A percentile compares a stretch with the other conserved stretches of the same genome.
These are phyloP conservation scores for Amphiprion percula DNA, from an alignment of 2,113 vertebrate genomes.

Conservation along the genomic window DNA sequence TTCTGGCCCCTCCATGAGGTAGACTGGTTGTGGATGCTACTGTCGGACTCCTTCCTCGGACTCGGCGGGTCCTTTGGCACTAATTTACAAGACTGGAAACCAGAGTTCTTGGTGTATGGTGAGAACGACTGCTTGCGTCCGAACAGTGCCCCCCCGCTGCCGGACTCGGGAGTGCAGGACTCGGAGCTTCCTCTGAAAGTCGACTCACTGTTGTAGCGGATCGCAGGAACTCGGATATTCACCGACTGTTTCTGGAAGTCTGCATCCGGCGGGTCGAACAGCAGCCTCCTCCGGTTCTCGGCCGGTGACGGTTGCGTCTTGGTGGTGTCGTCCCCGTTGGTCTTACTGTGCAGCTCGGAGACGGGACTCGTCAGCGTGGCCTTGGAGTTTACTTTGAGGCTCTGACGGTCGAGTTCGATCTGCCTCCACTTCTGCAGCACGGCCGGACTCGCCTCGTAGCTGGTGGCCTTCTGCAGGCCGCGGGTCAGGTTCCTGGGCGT, in stretches of 20 bases:
- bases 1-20: conserved; percentile 88
- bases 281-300: conserved; percentile 75
- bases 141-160: conserved; percentile 27
- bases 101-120: conserved; percentile 40
- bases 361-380: conserved; percentile 89
- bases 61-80: conserved; percentile 56
- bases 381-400: conserved; percentile 89
- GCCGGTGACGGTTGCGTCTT: not conserved
- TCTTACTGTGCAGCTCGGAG: conserved; percentile 55
- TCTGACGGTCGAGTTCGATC: conserved; percentile 93
- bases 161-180: conserved; percentile 18
- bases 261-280: conserved; percentile 74
- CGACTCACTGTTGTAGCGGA: conserved; percentile 51
- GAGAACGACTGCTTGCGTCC: conserved; percentile 63
- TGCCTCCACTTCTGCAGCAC: conserved; percentile 96
- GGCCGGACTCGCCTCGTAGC: conserved; percentile 91
- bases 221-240: conserved; percentile 60
- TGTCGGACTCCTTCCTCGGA: conserved; percentile 61
- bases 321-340: not conserved
- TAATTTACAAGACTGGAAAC: conserved; percentile 57
- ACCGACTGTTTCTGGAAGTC: conserved; percentile 53
- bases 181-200: conserved; percentile 19
- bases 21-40: conserved; percentile 69
- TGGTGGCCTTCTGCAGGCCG: conserved; percentile 90
- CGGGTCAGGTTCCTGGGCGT: conserved; percentile 93